Percentiles rank a stretch among this genome's conserved stretches.
phyloP scores from a whole-genome alignment of 1,140 invertebrate species.

The Steinernema feltiae region DNA sequence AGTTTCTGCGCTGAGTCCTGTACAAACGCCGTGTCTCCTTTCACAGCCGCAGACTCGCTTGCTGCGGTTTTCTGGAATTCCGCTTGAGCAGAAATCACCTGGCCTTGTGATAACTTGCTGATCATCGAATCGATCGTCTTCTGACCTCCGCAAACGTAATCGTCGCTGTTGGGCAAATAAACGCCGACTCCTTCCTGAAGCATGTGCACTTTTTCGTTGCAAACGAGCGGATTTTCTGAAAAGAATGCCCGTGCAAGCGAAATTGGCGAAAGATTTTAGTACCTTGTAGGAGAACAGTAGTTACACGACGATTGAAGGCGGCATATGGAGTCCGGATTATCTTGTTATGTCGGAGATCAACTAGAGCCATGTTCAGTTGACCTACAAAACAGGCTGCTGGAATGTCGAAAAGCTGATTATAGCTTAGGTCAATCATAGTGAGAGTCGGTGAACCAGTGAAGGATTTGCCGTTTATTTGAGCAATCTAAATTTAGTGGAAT shows the following conservation, averaged over 20 bases:
- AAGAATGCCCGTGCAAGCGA: conserved; percentile 20
- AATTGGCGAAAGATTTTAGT: not conserved
- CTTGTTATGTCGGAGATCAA: conserved; percentile 51
- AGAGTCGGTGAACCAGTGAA: conserved; percentile 30
- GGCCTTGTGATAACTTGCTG: not conserved
- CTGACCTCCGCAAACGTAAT: conserved; percentile 43
- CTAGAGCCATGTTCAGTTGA: conserved; percentile 49
- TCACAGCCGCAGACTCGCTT: not conserved
- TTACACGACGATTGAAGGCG: conserved; percentile 53
- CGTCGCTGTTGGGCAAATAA: conserved; percentile 46
- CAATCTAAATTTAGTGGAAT: not conserved
- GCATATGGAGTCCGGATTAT: conserved; percentile 48
- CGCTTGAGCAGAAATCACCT: not conserved
- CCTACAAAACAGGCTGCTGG: conserved; percentile 50
- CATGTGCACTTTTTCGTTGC: conserved; percentile 53
- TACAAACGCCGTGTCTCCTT: not conserved
- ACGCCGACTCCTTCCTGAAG: conserved; percentile 54
- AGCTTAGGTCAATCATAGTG: conserved; percentile 52
- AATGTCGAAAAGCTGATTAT: conserved; percentile 53
- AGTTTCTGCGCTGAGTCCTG: conserved; percentile 2
- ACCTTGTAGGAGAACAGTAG: conserved; percentile 54
- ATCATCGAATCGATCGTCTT: conserved; percentile 16
- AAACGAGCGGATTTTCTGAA: conserved; percentile 56
- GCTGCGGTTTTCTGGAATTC: not conserved
- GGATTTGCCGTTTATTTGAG: not conserved